Conservation (phyloP, 2,888 invertebrate genomes). For the Tinea pellionella region DNA sequence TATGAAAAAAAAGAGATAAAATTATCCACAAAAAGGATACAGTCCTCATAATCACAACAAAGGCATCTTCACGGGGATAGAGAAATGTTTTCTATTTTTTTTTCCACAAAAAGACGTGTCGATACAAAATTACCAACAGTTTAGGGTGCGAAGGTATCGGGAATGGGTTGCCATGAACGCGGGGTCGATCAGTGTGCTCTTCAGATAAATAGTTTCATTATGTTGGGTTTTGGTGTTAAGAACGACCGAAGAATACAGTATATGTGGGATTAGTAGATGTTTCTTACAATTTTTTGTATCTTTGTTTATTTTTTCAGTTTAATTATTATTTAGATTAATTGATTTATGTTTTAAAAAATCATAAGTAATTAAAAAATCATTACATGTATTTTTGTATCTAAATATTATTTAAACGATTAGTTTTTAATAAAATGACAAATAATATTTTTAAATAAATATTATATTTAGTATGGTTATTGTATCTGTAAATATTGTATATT, state of each 20-base stretch:
- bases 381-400: too few relatives aligned
- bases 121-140: slow-evolving; percentile 8
- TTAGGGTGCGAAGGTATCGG: slow-evolving; percentile 26
- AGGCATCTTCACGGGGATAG: neutral
- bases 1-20: neutral
- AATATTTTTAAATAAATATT: too few relatives aligned
- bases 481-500: slow-evolving; percentile 11
- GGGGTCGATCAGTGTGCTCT: slow-evolving; percentile 41
- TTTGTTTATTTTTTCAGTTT: too few relatives aligned
- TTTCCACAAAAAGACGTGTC: slow-evolving; percentile 9
- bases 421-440: too few relatives aligned
- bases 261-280: slow-evolving; percentile 22
- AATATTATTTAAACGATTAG: too few relatives aligned
- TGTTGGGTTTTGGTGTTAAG: slow-evolving; percentile 47
- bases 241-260: slow-evolving; percentile 30
- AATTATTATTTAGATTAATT: too few relatives aligned
- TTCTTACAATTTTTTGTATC: neutral
- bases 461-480: too few relatives aligned
- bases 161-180: slow-evolving; percentile 18
- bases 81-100: neutral
- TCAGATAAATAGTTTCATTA: slow-evolving; percentile 64
- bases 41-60: slow-evolving; percentile 5
- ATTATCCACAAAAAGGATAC: neutral
- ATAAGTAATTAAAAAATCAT: too few relatives aligned
- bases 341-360: too few relatives aligned